Evolutionary conservation across 2,113 vertebrate species (phyloP).

Genomic region (Lophochroa leadbeateri): DNA sequence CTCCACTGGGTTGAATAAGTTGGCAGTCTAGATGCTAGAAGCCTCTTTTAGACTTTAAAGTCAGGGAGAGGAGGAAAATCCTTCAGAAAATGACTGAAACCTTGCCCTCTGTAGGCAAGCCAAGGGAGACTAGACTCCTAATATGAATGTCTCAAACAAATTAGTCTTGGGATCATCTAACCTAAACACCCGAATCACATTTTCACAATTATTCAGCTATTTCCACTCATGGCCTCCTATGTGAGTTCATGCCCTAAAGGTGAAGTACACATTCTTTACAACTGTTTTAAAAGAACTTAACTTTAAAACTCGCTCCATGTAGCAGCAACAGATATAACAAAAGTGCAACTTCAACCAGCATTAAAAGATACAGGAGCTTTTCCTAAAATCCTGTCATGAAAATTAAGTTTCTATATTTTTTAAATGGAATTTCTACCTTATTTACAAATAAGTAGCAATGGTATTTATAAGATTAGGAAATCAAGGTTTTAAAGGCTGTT

Average conservation of each 20-base stretch:
- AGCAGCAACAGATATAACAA: not conserved
- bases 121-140: not conserved
- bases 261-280: not conserved
- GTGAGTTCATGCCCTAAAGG: not conserved
- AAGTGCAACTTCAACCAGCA: not conserved
- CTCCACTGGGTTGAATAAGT: not conserved
- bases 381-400: not conserved
- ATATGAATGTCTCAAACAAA: not conserved
- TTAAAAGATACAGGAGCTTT: not conserved
- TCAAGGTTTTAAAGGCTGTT: constrained; percentile 61
- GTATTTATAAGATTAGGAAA: constrained; percentile 53
- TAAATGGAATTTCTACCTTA: constrained; percentile 31
- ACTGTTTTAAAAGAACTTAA: not conserved
- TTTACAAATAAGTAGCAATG: constrained; percentile 61
- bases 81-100: not conserved
- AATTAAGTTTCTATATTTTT: not conserved
- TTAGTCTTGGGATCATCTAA: not conserved
- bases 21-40: not conserved
- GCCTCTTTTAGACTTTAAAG: not conserved
- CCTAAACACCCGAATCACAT: not conserved
- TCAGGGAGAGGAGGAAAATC: not conserved
- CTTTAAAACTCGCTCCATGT: not conserved
- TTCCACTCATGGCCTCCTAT: not conserved
- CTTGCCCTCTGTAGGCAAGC: not conserved
- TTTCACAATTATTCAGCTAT: not conserved